These are phyloP conservation scores for Sminthurides bifidus DNA, from an alignment of 1,140 invertebrate genomes.

Conservation along the genomic window DNA sequence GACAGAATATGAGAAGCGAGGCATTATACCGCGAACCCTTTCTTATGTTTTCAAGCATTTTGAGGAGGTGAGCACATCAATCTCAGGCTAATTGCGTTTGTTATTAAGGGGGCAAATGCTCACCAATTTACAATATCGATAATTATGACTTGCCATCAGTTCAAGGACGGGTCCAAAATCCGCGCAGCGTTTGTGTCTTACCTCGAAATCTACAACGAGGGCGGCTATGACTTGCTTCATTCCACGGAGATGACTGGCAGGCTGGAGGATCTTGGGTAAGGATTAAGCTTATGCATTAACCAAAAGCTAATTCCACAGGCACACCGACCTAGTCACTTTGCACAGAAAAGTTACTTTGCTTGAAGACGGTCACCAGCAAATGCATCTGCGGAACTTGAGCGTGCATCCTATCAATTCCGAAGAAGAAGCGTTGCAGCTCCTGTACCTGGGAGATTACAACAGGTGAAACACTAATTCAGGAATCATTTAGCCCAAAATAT, in stretches of 20 bases:
- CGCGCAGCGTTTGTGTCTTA: conserved; percentile 40
- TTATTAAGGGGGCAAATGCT: not conserved
- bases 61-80: conserved; percentile 36
- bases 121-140: not conserved
- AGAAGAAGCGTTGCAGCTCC: conserved; percentile 48
- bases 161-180: not conserved
- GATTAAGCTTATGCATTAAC: conserved; percentile 12
- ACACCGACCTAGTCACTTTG: not conserved
- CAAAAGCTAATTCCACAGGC: not conserved
- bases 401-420: conserved; percentile 45
- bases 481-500: no score
- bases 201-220: conserved; percentile 47
- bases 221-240: conserved; percentile 50
- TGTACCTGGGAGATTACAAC: conserved; percentile 50
- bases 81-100: not conserved
- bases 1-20: conserved; percentile 40
- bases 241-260: conserved; percentile 41
- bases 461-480: conserved; percentile 34
- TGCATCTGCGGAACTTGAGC: conserved; percentile 49
- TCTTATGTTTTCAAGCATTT: conserved; percentile 46
- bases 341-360: conserved; percentile 44
- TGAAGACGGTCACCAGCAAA: conserved; percentile 47
- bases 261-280: conserved; percentile 49
- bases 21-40: conserved; percentile 48
- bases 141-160: not conserved